Base-by-base conservation (phyloP, 1,140 invertebrate genomes). In the Brachionus manjavacas region DNA sequence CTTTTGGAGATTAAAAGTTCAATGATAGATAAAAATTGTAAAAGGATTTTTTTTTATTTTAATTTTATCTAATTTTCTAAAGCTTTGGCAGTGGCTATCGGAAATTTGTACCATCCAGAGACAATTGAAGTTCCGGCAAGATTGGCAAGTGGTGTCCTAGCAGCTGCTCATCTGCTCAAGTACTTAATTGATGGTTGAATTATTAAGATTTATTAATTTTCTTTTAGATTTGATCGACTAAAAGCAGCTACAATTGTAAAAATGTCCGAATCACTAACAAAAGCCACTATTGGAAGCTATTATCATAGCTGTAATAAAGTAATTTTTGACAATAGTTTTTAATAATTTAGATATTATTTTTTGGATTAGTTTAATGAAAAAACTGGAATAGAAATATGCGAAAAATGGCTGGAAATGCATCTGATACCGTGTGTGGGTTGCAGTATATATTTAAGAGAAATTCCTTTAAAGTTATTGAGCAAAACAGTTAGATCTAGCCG, bases 361-460 rank as follows among this genome's bases (percentile, higher is more conserved):
- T 35, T 35, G 31, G 4, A 6, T 35, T 7, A 31, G 78, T 52
- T 35, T 39, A 31, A 68, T 64, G 52, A 60, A 39, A 68, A 81
- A 68, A 9, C 12, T 4, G 64, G 31, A 3, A 41, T 60, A 23
- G 79, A 81, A 23, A 20, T 64, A n/a, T 64, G 79, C 20, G 79
- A 81, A 68, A 60, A 46, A 64, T 81, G 79, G 79, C 79, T 81
- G 35, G 52, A 81, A 64, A 81, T 81, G 49, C n/a, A 81, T 11
- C n/a, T 81, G 4, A 43, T 81, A 23, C 52, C 79, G 20, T 43
- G 16, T 41, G 14, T 81, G 0, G 52, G 79, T 9, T 64, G 52
- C 14, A 64, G 52, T 64, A 68, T 68, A 81, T 16, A 81, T 46
- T 81, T 81, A 46, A 81, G 64, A 43, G 52, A 68, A 12, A 64